phyloP scores from a whole-genome alignment of 2,113 vertebrate genomes.

The Pedetes capensis region DNA sequence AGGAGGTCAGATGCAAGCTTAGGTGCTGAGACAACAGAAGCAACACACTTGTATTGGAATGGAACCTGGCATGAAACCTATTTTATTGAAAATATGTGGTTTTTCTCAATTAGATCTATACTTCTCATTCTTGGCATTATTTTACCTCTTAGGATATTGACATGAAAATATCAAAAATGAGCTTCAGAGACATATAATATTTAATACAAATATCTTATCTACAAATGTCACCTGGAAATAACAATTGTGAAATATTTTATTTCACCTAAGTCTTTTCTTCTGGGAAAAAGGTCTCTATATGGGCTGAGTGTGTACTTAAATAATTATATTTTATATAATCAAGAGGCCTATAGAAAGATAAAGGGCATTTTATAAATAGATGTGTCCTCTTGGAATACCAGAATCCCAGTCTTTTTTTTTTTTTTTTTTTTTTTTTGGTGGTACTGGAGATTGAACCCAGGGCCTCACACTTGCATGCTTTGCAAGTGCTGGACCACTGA shows the following conservation, averaged over 20 bases:
- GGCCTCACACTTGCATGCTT: too few species aligned
- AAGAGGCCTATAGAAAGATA: constrained; percentile 8
- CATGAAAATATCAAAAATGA: constrained; percentile 27
- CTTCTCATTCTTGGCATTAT: not conserved
- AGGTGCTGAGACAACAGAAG: not conserved
- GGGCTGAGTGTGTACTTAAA: not conserved
- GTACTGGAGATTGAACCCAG: too few species aligned
- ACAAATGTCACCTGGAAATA: constrained; percentile 17
- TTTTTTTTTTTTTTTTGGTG: too few species aligned
- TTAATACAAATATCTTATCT: not conserved
- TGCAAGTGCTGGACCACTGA: too few species aligned
- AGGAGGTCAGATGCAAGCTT: not conserved
- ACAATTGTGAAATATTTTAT: constrained; percentile 4
- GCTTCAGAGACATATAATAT: not conserved
- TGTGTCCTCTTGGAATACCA: not conserved
- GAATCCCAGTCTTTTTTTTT: not conserved
- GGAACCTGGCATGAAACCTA: not conserved
- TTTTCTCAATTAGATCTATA: not conserved
- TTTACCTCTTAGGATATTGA: not conserved
- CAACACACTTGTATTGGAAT: not conserved
- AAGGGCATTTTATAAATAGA: constrained; percentile 2
- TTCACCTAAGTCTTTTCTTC: constrained; percentile 30
- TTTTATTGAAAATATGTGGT: not conserved
- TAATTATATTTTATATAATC: not conserved
- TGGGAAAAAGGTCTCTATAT: not conserved